These are phyloP conservation scores for Drosophila ananassae DNA, from an alignment of 1,140 invertebrate species.

Conservation along the genomic window DNA sequence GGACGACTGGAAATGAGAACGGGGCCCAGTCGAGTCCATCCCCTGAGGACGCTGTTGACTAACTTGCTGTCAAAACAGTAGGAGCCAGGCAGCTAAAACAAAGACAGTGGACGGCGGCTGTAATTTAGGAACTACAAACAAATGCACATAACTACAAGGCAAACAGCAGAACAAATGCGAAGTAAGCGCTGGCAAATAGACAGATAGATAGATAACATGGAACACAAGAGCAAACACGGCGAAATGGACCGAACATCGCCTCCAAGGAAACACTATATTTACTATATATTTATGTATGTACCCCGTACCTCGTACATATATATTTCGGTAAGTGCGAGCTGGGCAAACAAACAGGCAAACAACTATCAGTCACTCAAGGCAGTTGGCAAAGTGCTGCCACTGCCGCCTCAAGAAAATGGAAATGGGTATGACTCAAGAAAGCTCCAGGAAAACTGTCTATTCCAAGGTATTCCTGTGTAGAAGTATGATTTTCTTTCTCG, in stretches of 20 bases:
- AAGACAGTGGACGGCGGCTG: conserved; percentile 58
- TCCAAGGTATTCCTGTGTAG: conserved; percentile 22
- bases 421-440: conserved; percentile 23
- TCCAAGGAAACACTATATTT: conserved; percentile 36
- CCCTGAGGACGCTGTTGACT: conserved; percentile 56
- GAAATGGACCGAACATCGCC: conserved; percentile 54
- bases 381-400: conserved; percentile 69
- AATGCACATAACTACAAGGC: conserved; percentile 65
- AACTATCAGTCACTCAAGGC: conserved; percentile 81
- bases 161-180: conserved; percentile 68
- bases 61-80: conserved; percentile 74
- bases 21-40: background rate
- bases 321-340: conserved; percentile 35
- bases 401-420: conserved; percentile 4
- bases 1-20: conserved; percentile 2
- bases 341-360: conserved; percentile 74
- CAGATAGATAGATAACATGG: conserved; percentile 39
- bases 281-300: conserved; percentile 13
- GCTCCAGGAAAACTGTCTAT: conserved; percentile 17
- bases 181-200: conserved; percentile 64
- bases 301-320: too few relatives aligned
- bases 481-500: conserved; percentile 18
- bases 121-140: conserved; percentile 77
- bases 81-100: conserved; percentile 44
- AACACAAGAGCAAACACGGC: conserved; percentile 46